Evolutionary conservation across 35 echinoderm and acorn worm genomes (phyloP).

Genomic region (Apostichopus californicus): DNA sequence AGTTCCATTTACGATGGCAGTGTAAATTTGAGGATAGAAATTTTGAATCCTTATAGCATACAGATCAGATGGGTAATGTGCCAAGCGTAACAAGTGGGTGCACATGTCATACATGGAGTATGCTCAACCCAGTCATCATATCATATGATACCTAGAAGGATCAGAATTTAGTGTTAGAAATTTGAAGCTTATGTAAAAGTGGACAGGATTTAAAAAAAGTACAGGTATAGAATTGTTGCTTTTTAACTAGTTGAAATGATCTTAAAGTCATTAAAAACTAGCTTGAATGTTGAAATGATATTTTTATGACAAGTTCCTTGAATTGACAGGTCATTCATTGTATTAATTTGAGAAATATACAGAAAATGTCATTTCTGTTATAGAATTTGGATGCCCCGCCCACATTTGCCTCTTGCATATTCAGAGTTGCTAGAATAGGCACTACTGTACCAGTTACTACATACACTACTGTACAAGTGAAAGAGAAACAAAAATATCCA

Average conservation of each 20-base stretch:
- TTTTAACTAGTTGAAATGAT: too few relatives aligned
- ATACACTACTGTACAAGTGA: neutral
- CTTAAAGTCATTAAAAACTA: too few relatives aligned
- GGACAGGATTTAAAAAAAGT: neutral
- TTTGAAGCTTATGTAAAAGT: neutral
- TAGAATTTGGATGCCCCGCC: neutral
- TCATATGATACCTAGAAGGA: constrained; percentile 21
- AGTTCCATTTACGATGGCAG: too few relatives aligned
- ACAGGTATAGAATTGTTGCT: too few relatives aligned
- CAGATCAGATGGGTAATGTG: constrained; percentile 23
- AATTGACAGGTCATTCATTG: neutral
- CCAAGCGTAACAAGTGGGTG: constrained; percentile 18
- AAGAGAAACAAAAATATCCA: neutral
- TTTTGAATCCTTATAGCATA: neutral
- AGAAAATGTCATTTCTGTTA: neutral
- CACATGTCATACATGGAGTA: constrained; percentile 6
- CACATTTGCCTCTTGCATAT: neutral
- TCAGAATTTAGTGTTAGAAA: neutral
- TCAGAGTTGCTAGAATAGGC: too few relatives aligned
- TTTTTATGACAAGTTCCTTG: too few relatives aligned
- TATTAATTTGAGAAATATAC: neutral
- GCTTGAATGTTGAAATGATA: too few relatives aligned
- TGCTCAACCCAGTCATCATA: constrained; percentile 2
- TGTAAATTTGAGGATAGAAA: too few relatives aligned
- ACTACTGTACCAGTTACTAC: neutral